Conservation (phyloP, 2,888 invertebrate species). For the Pecten maximus region DNA sequence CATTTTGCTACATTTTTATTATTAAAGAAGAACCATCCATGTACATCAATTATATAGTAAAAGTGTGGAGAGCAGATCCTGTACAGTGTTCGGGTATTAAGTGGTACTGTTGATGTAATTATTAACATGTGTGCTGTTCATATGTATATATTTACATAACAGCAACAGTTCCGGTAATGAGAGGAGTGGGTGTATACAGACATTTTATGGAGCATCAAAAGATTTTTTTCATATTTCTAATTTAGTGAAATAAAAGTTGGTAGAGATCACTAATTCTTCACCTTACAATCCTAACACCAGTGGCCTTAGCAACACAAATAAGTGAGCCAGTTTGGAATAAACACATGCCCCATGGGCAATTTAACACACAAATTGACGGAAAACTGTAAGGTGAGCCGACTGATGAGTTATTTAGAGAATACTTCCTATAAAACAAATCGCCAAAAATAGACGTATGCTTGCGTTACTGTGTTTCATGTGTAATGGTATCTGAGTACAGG, state of each 20-base stretch:
- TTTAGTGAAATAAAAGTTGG: background rate
- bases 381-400: constrained; percentile 17
- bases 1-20: background rate
- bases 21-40: background rate
- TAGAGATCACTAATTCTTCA: background rate
- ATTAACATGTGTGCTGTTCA: background rate
- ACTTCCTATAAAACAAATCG: background rate
- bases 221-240: background rate
- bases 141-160: background rate
- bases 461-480: background rate
- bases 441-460: constrained; percentile 5
- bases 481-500: background rate
- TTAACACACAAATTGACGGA: constrained; percentile 30
- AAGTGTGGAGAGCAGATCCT: background rate
- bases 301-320: background rate
- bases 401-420: background rate
- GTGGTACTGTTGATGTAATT: background rate
- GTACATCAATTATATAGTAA: background rate
- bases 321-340: background rate
- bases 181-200: background rate
- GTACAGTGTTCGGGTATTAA: background rate
- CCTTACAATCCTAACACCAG: background rate
- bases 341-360: constrained; percentile 4
- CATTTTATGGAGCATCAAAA: background rate
- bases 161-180: background rate